Conservation (phyloP, 2,113 vertebrate species). For the Cololabis saira region DNA sequence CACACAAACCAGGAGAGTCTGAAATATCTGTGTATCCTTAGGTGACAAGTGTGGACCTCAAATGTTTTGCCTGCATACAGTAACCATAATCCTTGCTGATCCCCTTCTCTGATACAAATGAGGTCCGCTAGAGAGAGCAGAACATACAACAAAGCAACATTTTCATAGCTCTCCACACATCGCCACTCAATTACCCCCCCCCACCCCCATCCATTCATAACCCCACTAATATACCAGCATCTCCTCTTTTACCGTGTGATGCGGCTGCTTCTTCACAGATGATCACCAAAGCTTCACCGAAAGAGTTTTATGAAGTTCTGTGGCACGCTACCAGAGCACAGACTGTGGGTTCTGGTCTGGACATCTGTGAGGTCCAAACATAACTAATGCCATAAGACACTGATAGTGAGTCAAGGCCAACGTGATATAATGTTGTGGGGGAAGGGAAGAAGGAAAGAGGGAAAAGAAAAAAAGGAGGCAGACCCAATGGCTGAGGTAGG, state of each 20-base stretch:
- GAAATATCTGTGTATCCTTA: slow-evolving; percentile 9
- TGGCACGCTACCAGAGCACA: neutral
- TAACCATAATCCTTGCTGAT: slow-evolving; percentile 67
- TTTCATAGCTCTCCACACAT: slow-evolving; percentile 58
- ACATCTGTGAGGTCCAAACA: slow-evolving; percentile 15
- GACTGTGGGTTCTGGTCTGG: slow-evolving; percentile 1
- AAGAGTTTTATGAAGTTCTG: slow-evolving; percentile 18
- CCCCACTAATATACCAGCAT: slow-evolving; percentile 45
- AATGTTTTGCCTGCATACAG: slow-evolving; percentile 24
- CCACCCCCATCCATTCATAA: no score
- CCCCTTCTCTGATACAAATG: slow-evolving; percentile 56
- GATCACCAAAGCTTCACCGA: slow-evolving; percentile 26
- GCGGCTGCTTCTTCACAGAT: slow-evolving; percentile 22
- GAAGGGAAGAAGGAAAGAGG: slow-evolving; percentile 64
- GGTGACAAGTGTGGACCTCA: slow-evolving; percentile 9
- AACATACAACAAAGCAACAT: slow-evolving; percentile 64
- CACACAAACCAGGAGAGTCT: slow-evolving; percentile 1
- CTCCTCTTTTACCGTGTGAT: slow-evolving; percentile 63
- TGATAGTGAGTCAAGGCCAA: slow-evolving; percentile 65
- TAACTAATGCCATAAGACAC: slow-evolving; percentile 39
- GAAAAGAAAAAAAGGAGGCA: slow-evolving; percentile 71
- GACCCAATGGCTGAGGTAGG: slow-evolving; percentile 71
- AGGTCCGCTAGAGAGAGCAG: slow-evolving; percentile 28
- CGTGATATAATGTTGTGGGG: slow-evolving; percentile 75
- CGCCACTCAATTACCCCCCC: slow-evolving; percentile 14